A percentile compares a stretch with the other conserved stretches of the same genome.
phyloP scores from a whole-genome alignment of 2,797 vertebrate species.

The Sebastes matsubarae region DNA sequence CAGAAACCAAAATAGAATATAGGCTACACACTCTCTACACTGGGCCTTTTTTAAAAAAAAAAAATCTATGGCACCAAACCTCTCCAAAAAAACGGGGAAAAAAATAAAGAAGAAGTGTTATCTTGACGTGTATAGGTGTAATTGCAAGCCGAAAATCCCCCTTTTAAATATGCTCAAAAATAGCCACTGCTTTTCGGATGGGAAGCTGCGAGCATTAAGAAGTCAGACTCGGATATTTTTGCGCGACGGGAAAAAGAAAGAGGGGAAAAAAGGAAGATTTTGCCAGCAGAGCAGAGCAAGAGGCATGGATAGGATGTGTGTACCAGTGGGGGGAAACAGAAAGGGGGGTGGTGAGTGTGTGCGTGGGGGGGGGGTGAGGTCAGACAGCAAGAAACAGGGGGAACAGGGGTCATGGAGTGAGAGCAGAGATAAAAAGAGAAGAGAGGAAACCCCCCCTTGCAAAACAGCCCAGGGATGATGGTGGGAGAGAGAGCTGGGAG shows the following conservation, averaged over 20 bases:
- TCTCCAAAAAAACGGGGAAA: conserved; percentile 26
- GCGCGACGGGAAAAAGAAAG: conserved; percentile 46
- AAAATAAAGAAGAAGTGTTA: conserved; percentile 45
- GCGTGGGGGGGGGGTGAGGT: conserved; percentile 68
- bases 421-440: conserved; percentile 81
- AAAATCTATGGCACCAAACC: conserved; percentile 15
- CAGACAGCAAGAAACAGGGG: conserved; percentile 85
- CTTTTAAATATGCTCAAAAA: conserved; percentile 47
- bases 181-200: conserved; percentile 16
- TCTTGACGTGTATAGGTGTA: conserved; percentile 34
- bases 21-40: not conserved
- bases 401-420: conserved; percentile 86
- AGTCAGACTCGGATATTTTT: conserved; percentile 57
- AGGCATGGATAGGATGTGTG: conserved; percentile 71
- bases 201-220: conserved; percentile 40
- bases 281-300: conserved; percentile 59
- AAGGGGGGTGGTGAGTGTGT: conserved; percentile 57
- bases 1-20: conserved; percentile 1
- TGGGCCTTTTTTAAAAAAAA: conserved; percentile 31
- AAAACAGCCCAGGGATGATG: conserved; percentile 80
- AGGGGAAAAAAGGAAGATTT: conserved; percentile 44
- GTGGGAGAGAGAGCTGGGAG: conserved; percentile 68
- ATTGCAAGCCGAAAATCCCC: conserved; percentile 39
- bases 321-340: conserved; percentile 63
- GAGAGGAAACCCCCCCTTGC: conserved; percentile 80